phyloP scores from a whole-genome alignment of 2,797 vertebrate species.

The Aeoliscus strigatus region DNA sequence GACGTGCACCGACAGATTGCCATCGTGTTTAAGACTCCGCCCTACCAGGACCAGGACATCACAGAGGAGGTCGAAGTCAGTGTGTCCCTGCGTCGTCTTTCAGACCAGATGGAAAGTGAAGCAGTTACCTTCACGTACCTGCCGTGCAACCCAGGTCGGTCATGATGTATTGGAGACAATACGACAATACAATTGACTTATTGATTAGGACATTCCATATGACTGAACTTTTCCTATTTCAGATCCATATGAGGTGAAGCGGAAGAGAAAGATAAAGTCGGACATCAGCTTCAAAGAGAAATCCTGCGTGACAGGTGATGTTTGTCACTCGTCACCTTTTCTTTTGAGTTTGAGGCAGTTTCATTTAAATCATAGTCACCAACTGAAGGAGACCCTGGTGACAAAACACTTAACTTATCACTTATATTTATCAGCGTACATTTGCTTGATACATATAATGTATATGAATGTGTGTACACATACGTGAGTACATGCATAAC shows the following conservation, averaged over 20 bases:
- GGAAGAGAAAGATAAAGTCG: slow-evolving; percentile 73
- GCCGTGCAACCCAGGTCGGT: slow-evolving; percentile 79
- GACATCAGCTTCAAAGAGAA: slow-evolving; percentile 65
- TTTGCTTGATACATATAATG: too few species aligned
- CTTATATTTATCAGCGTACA: too few species aligned
- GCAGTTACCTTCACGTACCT: slow-evolving; percentile 81
- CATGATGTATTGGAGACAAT: not conserved
- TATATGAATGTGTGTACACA: too few species aligned
- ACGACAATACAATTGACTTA: too few species aligned
- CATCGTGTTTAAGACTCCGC: slow-evolving; percentile 88
- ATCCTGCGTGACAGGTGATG: slow-evolving; percentile 61
- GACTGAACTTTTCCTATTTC: slow-evolving; percentile 30
- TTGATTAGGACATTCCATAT: too few species aligned
- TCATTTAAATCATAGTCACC: too few species aligned
- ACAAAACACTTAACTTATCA: too few species aligned
- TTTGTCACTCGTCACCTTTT: too few species aligned
- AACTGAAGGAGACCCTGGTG: too few species aligned
- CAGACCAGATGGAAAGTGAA: slow-evolving; percentile 88
- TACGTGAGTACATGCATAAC: too few species aligned
- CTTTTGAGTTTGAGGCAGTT: too few species aligned
- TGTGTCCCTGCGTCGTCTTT: slow-evolving; percentile 81
- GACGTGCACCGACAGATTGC: slow-evolving; percentile 93
- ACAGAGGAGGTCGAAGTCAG: slow-evolving; percentile 77
- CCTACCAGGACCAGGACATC: slow-evolving; percentile 84
- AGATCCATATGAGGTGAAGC: slow-evolving; percentile 79